phyloP scores from a whole-genome alignment of 2,888 invertebrate genomes.

The Clitarchus hookeri region DNA sequence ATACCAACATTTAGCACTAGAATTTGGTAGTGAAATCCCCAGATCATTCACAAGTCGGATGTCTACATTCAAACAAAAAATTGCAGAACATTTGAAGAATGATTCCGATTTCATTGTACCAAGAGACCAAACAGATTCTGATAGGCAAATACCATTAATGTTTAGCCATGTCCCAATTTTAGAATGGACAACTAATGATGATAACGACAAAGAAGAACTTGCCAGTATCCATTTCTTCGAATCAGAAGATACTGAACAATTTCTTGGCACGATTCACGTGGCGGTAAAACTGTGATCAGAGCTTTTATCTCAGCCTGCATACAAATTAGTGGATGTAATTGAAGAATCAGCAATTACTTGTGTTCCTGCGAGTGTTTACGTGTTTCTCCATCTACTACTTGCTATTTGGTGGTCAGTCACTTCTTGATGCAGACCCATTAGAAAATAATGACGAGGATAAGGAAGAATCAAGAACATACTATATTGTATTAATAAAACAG shows the following conservation, averaged over 20 bases:
- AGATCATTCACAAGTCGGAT: not conserved
- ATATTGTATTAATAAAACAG: no score
- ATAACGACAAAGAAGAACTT: not conserved
- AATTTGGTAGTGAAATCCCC: not conserved
- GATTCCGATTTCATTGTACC: not conserved
- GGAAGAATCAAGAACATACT: slow-evolving; percentile 12
- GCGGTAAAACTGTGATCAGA: not conserved
- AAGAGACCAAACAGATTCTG: not conserved
- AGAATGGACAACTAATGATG: not conserved
- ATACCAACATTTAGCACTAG: not conserved
- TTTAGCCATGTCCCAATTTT: not conserved
- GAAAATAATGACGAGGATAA: slow-evolving; percentile 11
- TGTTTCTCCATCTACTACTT: slow-evolving; percentile 27
- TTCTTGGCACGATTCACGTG: not conserved
- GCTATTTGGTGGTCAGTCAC: slow-evolving; percentile 29
- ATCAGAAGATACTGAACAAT: slow-evolving; percentile 18
- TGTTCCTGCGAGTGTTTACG: not conserved
- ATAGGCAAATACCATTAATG: not conserved
- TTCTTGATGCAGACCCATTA: not conserved
- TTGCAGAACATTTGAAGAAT: not conserved
- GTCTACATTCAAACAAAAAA: slow-evolving; percentile 3
- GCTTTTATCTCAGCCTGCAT: not conserved
- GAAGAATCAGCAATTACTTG: not conserved
- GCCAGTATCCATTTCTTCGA: not conserved
- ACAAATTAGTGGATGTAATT: not conserved